Conservation (phyloP, 2,797 vertebrate genomes). For the Acanthiza pusilla region DNA sequence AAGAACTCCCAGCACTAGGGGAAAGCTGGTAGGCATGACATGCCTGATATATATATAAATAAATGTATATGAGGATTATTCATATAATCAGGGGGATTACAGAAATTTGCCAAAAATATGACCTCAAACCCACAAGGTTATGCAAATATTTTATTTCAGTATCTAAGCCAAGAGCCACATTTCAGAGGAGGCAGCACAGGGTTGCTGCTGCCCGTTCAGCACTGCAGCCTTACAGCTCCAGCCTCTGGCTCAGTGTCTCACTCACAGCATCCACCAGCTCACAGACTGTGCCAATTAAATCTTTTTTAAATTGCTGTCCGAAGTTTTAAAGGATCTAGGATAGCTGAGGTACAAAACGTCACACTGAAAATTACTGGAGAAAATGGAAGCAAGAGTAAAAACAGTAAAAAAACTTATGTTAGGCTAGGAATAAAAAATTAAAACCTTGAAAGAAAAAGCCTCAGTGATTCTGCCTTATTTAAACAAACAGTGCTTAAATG, state of each 20-base stretch:
- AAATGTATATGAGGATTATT: not conserved
- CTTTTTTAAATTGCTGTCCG: not conserved
- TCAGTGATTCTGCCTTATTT: not conserved
- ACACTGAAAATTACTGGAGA: not conserved
- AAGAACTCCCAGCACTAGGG: not conserved
- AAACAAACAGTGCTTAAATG: not conserved
- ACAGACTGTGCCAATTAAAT: not conserved
- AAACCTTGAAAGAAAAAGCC: not conserved
- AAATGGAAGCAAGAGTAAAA: not conserved
- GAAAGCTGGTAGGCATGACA: not conserved
- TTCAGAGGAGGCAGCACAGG: not conserved
- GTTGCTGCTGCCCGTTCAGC: not conserved
- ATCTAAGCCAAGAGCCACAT: not conserved
- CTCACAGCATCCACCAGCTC: not conserved
- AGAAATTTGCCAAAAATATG: not conserved
- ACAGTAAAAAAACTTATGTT: not conserved
- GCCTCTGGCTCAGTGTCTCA: not conserved
- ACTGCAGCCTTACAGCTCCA: not conserved
- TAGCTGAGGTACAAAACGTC: not conserved
- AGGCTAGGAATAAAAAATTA: not conserved
- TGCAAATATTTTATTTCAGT: not conserved
- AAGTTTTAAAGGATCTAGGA: not conserved
- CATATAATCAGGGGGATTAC: not conserved
- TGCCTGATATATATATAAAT: accelerated
- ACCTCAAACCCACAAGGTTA: not conserved